Base-by-base conservation (phyloP, 2,113 vertebrate genomes). In the Saiga tatarica region DNA sequence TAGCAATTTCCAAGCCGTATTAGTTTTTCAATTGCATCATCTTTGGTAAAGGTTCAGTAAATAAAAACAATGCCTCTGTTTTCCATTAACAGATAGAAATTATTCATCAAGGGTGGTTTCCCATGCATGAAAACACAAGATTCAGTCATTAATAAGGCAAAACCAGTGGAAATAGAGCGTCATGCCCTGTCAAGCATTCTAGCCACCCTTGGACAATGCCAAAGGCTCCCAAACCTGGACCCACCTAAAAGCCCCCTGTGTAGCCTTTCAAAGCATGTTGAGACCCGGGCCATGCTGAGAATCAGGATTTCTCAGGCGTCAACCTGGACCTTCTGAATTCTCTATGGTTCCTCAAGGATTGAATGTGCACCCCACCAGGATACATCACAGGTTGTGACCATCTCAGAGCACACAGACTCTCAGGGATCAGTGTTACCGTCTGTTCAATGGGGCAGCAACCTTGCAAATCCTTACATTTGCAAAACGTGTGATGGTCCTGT, bases 81-180 rank as follows among this genome's bases (percentile, higher is more conserved):
- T 97, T 94, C 85, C 60, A 91, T 64, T 78, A 79, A 25, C 36
- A 84, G 67, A 53, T 28, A 74, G 74, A 87, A 57, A 81, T 60
- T 8, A 52, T 42, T 94, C 64, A 83, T 33, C 86, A 39, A 85
- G 53, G 30, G 4, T 71, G 25, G 6, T 59, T 86, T 92, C 47
- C 55, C 30, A 19, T 39, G n/a, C 6, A 3, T 6, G 59, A 62
- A 2, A n/a, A 53, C 52, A 53, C 9, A 33, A 84, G 76, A 28
- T 36, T 28, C 42, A 42, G 45, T 95, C 78, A 74, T 10, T 53
- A 26, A 21, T 87, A 5, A 55, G 13, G 42, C 74, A 33, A 30
- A 25, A n/a, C 2, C 21, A 21, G 13, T 8, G 28, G n/a, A 25
- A 26, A 59, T 42, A 36, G 42, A 47, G 25, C 0, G 0, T 1